Base-by-base conservation (phyloP, 1,140 invertebrate genomes). In the Polyergus mexicanus region DNA sequence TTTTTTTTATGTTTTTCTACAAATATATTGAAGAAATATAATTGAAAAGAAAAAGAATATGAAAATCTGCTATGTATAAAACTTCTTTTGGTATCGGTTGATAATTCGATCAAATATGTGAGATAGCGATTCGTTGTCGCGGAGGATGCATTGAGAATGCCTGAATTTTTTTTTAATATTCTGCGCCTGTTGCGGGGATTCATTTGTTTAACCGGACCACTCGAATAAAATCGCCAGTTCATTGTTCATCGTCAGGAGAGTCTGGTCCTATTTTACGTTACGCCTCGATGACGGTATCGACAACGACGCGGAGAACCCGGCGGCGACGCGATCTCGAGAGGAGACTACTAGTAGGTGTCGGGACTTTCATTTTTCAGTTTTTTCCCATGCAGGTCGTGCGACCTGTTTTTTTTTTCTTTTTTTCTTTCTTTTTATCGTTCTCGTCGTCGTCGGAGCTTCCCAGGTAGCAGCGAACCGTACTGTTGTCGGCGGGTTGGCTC, bases 181-280 rank as follows among this genome's bases (percentile, higher is more conserved):
- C 25, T 25, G 8, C 16, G 22, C n/a, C 71, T 35, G 19, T 81
- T 38, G 28, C 38, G 25, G 22, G 22, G 35, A 41, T 56, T 69
- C 32, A 28, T 69, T 80, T 54, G 83, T 75, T 69, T 76, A 81
- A 89, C 68, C 54, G 44, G 68, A 68, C 66, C 75, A 76, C 19
- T 89, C 74, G 71, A 89, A 86, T 83, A 89, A 83, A 62, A 38
- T 62, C 51, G 22, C 6, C 32, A 22, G 63, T 86, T 80, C 66
- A 84, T 86, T 86, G 88, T 89, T 88, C 51, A 89, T 75, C 77
- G 84, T 62, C 72, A 47, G 76, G 16, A 58, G 44, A 58, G 38
- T 80, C 13, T 68, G 38, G 22, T 11, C 28, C 11, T 51, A 41
- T 81, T 85, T 62, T 58, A 81, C 25, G 51, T 25, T 54, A 69